Base-by-base conservation (phyloP, 2,888 invertebrate genomes). In the Autographa gamma region DNA sequence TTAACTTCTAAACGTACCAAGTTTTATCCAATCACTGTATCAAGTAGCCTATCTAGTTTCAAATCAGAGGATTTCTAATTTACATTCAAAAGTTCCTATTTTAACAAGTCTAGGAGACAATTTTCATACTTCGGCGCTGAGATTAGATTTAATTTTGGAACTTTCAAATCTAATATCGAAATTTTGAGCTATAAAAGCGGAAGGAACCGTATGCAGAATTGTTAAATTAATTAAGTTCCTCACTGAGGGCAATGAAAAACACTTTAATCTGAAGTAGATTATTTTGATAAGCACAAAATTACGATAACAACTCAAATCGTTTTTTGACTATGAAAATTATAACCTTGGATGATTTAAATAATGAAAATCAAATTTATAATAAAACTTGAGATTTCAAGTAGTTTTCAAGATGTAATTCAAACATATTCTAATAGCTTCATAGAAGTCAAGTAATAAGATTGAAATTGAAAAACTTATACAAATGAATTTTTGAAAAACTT, bases 361-460 rank as follows among this genome's bases (percentile, higher is more conserved):
- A 73, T 68, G 61, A 61, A 76, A 73, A 73, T 64, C 58, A 41
- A 64, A 60, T 54, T 62, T 54, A 60, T 70, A 71, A 38, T 59
- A 80, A 63, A 82, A 82, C 56, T 72, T 73, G 38, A 80, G 74
- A 59, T 54, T 72, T 73, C 78, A 32, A 77, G 70, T 31, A 52
- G 32, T 72, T 69, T 25, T 25, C 25, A 25, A 25, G 25, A 25
- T 1, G 67, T 64, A 25, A 77, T 66, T 76, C 64, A 61, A 70
- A 59, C 56, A 43, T 14, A 34, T 61, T 71, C 25, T 62, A 65
- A 75, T 70, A 70, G 54, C 43, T 61, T 64, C 75, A 79, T 65
- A 67, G 63, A 68, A 32, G 48, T 56, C 16, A 65, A 78, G 18
- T 60, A 68, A 64, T 69, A 54, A 32, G 60, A 66, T 66, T 67